Evolutionary conservation across 2,888 invertebrate genomes (phyloP).

Genomic region (Sesamia inferens): DNA sequence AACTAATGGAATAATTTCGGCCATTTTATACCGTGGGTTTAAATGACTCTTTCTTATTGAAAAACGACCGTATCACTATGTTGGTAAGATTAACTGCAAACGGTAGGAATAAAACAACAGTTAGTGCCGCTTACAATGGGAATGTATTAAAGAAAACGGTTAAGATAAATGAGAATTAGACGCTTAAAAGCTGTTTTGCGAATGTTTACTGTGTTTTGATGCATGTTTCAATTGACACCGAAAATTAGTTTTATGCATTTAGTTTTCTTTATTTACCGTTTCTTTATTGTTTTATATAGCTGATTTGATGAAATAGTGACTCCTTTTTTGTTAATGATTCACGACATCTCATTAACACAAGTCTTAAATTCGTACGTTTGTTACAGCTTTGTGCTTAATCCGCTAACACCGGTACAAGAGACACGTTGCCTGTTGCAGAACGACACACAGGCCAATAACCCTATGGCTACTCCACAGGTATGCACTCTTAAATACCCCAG

Average conservation of each 20-base stretch:
- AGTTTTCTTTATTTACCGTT: constrained; percentile 46
- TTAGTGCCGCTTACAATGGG: constrained; percentile 61
- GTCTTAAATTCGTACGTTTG: constrained; percentile 65
- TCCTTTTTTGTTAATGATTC: constrained; percentile 16
- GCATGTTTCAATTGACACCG: constrained; percentile 49
- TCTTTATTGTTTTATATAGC: constrained; percentile 53
- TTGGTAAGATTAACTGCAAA: constrained; percentile 57
- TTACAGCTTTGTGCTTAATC: constrained; percentile 97
- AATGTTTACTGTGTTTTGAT: constrained; percentile 44
- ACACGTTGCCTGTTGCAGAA: constrained; percentile 97
- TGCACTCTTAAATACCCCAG: constrained; percentile 7
- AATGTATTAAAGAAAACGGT: constrained; percentile 63
- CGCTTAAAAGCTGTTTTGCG: constrained; percentile 58
- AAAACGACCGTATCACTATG: constrained; percentile 61
- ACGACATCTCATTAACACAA: neutral
- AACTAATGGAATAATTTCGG: constrained; percentile 63
- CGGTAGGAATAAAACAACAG: constrained; percentile 64
- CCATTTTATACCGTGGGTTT: constrained; percentile 57
- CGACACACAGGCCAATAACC: constrained; percentile 97
- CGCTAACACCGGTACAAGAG: constrained; percentile 97
- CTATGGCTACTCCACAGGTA: constrained; percentile 94
- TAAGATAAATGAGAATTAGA: constrained; percentile 69
- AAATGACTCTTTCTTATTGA: constrained; percentile 59
- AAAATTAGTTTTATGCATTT: constrained; percentile 48
- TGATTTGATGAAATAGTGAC: constrained; percentile 4